A percentile compares a stretch with the other conserved stretches of the same genome.
These are phyloP conservation scores for Enteromius treurensis DNA, from an alignment of 2,797 vertebrate genomes.

Conservation along the genomic window DNA sequence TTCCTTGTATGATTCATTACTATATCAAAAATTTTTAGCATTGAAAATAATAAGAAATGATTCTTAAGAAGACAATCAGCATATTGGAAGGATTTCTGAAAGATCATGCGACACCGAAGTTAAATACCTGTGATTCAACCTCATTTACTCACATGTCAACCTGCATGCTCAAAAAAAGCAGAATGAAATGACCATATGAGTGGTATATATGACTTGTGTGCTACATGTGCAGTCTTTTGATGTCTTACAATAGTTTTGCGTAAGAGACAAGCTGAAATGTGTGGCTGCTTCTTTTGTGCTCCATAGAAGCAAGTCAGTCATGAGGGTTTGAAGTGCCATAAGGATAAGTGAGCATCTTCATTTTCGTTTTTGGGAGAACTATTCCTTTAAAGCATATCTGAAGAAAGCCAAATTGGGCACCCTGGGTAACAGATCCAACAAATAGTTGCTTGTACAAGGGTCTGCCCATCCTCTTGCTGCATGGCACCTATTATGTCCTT, in stretches of 20 bases:
- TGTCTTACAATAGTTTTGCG: neutral
- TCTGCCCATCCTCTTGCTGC: conserved; percentile 65
- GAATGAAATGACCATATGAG: neutral
- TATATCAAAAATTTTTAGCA: neutral
- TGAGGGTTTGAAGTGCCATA: neutral
- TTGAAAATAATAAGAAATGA: neutral
- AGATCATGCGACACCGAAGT: neutral
- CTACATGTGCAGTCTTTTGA: neutral
- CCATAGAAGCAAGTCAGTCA: neutral
- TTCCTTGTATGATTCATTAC: too few relatives aligned
- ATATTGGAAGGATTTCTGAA: neutral
- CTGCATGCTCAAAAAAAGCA: neutral
- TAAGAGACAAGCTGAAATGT: neutral
- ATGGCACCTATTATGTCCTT: conserved; percentile 64
- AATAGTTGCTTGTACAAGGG: conserved; percentile 64
- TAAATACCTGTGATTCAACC: neutral
- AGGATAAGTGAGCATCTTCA: neutral
- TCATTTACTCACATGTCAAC: neutral
- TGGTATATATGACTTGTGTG: neutral
- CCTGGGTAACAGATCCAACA: conserved; percentile 61
- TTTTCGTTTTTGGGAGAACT: neutral
- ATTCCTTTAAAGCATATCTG: conserved; percentile 13
- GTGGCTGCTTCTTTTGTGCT: neutral
- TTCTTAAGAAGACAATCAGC: neutral
- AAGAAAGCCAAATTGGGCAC: neutral